These are phyloP conservation scores for Circaetus cinerascens DNA, from an alignment of 2,113 vertebrate species.

Conservation along the genomic window DNA sequence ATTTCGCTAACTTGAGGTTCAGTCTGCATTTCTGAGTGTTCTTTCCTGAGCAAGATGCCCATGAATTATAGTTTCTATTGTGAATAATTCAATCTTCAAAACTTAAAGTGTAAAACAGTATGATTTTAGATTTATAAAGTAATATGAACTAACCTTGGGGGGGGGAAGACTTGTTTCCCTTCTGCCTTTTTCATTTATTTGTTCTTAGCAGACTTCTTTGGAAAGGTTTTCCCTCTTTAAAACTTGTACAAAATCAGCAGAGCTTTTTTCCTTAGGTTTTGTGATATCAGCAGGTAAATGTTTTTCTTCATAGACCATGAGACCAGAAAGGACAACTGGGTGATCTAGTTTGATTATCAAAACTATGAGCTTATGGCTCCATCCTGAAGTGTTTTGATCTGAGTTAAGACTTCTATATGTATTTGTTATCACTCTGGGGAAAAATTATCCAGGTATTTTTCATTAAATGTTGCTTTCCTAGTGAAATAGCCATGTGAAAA, in stretches of 20 bases:
- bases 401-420: background rate
- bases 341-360: background rate
- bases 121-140: background rate
- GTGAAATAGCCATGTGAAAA: background rate
- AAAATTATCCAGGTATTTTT: background rate
- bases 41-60: background rate
- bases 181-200: background rate
- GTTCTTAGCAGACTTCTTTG: background rate
- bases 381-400: background rate
- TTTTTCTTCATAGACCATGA: background rate
- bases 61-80: background rate
- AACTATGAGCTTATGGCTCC: background rate
- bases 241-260: background rate
- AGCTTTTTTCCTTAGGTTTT: background rate
- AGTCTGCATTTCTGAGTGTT: background rate
- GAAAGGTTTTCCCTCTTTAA: background rate
- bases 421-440: background rate
- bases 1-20: background rate
- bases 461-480: background rate
- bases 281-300: background rate
- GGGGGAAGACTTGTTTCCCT: background rate
- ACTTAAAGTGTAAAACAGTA: background rate
- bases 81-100: background rate
- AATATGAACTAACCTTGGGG: background rate
- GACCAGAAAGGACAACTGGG: background rate